A percentile compares a stretch with the other conserved stretches of the same genome.
Conservation (phyloP, 2,888 invertebrate species). For the Fragum fragum region DNA sequence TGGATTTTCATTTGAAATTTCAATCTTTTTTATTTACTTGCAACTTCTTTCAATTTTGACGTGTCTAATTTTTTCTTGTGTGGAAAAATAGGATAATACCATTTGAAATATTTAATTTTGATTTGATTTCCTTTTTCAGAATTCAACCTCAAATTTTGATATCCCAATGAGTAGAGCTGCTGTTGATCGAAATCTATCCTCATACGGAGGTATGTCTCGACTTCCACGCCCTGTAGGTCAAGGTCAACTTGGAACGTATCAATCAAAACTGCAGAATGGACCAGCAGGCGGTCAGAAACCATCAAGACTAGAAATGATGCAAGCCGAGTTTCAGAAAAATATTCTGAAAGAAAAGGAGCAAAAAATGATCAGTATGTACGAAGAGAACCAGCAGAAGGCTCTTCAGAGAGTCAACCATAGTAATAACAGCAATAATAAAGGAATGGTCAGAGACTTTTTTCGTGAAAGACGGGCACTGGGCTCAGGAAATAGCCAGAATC, state of each 20-base stretch:
- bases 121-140: too few relatives aligned
- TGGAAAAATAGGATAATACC: too few relatives aligned
- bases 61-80: too few relatives aligned
- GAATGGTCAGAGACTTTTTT: constrained; percentile 72
- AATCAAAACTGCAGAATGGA: constrained; percentile 37
- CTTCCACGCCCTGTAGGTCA: constrained; percentile 51
- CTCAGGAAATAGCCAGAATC: constrained; percentile 46
- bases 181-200: constrained; percentile 24
- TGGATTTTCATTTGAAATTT: too few relatives aligned
- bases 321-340: constrained; percentile 78
- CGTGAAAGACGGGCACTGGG: constrained; percentile 70
- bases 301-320: constrained; percentile 78
- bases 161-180: constrained; percentile 51
- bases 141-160: too few relatives aligned
- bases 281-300: constrained; percentile 44
- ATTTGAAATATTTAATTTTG: too few relatives aligned
- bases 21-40: too few relatives aligned
- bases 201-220: constrained; percentile 44
- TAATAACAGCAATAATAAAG: constrained; percentile 34
- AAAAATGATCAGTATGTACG: constrained; percentile 78
- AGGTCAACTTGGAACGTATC: constrained; percentile 18
- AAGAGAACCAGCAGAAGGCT: constrained; percentile 75
- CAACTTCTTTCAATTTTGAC: too few relatives aligned
- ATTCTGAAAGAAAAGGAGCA: constrained; percentile 81
- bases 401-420: constrained; percentile 66